Percentiles rank a stretch among this genome's conserved stretches.
Conservation (phyloP, 1,140 invertebrate genomes). For the Anagrus nilaparvatae region DNA sequence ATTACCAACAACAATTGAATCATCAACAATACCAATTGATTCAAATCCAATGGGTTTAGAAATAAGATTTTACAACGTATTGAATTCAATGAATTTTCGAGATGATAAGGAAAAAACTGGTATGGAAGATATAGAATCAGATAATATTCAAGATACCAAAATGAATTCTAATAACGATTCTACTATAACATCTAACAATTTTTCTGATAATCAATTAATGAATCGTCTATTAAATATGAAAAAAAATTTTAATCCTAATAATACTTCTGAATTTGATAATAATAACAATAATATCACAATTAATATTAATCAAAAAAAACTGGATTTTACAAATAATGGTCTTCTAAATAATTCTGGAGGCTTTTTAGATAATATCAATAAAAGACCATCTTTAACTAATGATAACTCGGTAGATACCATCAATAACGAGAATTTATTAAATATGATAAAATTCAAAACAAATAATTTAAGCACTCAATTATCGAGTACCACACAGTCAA, state of each 20-base stretch:
- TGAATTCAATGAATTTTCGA: too few species aligned
- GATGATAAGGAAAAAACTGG: too few species aligned
- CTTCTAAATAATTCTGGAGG: slow-evolving; percentile 19
- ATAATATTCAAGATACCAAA: not conserved
- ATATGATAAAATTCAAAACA: not conserved
- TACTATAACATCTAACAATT: slow-evolving; percentile 4
- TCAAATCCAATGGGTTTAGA: too few species aligned
- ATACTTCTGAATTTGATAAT: not conserved
- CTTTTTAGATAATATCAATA: slow-evolving; percentile 23
- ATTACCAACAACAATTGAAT: slow-evolving; percentile 5
- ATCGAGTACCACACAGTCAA: too few species aligned
- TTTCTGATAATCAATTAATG: slow-evolving; percentile 11
- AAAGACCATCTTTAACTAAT: slow-evolving; percentile 14
- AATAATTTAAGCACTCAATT: too few species aligned
- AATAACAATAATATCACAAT: too few species aligned
- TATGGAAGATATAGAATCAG: too few species aligned
- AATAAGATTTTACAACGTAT: too few species aligned
- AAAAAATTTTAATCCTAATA: slow-evolving; percentile 7
- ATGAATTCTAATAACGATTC: not conserved
- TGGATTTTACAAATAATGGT: slow-evolving; percentile 9
- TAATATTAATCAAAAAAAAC: not conserved
- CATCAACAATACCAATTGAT: slow-evolving; percentile 1
- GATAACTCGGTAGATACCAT: slow-evolving; percentile 7
- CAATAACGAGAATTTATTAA: slow-evolving; percentile 7
- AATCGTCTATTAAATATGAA: slow-evolving; percentile 9